Evolutionary conservation across 2,113 vertebrate genomes (phyloP).

Genomic region (Lamprotornis superbus): DNA sequence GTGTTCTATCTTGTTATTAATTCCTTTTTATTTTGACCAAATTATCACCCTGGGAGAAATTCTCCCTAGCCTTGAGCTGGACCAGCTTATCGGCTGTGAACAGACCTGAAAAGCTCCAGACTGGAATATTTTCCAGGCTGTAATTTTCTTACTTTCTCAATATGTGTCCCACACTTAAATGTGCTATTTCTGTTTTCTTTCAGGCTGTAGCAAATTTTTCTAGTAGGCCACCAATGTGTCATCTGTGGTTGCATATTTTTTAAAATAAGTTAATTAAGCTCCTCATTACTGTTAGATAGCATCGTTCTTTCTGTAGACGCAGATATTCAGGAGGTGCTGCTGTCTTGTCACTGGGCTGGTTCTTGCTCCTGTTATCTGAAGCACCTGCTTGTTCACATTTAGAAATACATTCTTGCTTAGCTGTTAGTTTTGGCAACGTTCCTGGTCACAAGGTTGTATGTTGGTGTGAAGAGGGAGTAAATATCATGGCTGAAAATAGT

Average conservation of each 20-base stretch:
- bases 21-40: no score
- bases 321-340: background rate
- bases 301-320: rapidly evolving
- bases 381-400: background rate
- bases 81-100: no score
- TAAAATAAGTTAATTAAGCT: background rate
- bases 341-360: background rate
- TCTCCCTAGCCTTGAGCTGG: no score
- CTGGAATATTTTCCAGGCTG: no score
- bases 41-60: no score
- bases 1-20: no score
- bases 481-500: background rate
- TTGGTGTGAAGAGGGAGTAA: background rate
- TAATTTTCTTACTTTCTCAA: no score
- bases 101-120: no score
- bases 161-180: no score
- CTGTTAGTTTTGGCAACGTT: background rate
- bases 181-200: background rate
- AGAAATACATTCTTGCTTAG: background rate
- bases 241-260: background rate
- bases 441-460: background rate
- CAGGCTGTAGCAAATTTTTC: background rate
- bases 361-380: background rate
- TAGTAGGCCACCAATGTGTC: background rate
- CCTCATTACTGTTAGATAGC: background rate